Percentiles rank a stretch among this genome's conserved stretches.
phyloP scores from a whole-genome alignment of 2,888 invertebrate genomes.

The Catocala fraxini region DNA sequence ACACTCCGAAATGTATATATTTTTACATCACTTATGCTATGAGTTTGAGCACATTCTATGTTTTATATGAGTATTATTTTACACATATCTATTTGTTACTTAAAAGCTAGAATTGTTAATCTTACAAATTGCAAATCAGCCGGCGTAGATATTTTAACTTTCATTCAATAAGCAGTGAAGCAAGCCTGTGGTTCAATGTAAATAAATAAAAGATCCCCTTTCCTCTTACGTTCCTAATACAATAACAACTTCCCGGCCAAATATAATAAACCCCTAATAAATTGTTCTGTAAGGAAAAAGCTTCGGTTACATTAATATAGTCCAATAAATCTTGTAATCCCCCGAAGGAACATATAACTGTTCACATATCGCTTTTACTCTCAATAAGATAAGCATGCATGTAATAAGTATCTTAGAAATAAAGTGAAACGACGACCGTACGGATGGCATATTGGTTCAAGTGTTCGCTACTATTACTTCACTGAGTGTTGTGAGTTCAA shows the following conservation, averaged over 20 bases:
- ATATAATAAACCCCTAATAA: constrained; percentile 19
- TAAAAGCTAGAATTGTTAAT: too few relatives aligned
- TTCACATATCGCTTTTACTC: neutral
- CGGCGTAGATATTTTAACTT: constrained; percentile 1
- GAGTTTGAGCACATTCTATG: too few relatives aligned
- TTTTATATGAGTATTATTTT: too few relatives aligned
- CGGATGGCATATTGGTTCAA: too few relatives aligned
- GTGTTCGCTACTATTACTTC: too few relatives aligned
- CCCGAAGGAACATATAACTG: neutral
- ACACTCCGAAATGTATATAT: too few relatives aligned
- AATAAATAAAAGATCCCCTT: constrained; percentile 19
- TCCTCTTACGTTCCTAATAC: constrained; percentile 20
- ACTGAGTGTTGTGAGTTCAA: too few relatives aligned
- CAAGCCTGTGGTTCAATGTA: constrained; percentile 16
- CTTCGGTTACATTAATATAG: constrained; percentile 12
- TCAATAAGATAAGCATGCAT: neutral
- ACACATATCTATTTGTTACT: too few relatives aligned
- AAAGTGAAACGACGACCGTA: too few relatives aligned
- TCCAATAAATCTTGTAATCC: constrained; percentile 12
- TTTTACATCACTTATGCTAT: too few relatives aligned
- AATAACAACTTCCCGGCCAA: constrained; percentile 20
- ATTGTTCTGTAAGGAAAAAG: constrained; percentile 16
- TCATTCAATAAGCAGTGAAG: constrained; percentile 12
- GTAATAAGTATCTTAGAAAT: too few relatives aligned
- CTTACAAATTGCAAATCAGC: neutral